Base-by-base conservation (phyloP, 2,888 invertebrate genomes). In the Leucoma salicis region DNA sequence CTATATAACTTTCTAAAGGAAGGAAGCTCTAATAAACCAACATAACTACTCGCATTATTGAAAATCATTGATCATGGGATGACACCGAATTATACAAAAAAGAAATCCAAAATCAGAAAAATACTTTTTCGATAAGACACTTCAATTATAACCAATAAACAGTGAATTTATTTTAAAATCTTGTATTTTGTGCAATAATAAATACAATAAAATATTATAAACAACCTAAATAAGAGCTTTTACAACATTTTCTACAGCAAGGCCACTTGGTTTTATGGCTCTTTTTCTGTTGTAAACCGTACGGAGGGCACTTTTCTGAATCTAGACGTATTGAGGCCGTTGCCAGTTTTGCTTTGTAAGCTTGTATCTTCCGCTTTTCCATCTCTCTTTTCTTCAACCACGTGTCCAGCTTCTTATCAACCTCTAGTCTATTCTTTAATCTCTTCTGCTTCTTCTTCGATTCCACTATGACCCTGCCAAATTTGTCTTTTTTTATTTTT, bases 241-340 rank as follows among this genome's bases (percentile, higher is more conserved):
- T 82, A 33, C 82, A 82, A 38, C 82, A 82, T 32, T 82, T 82
- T 16, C 82, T 68, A 35, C 82, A 82, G 31, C 82, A 82, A 0
- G 82, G 82, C 33, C 64, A 68, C 7, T 53, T 61, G 0, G 33
- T 0, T 0, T 14, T 6, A 8, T 37, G 12, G 28, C 35, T 46
- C 13, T 39, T 38, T 10, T 40, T 49, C 7, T 14, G 36, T n/a
- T n/a, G n/a, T 0, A 35, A 8, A 0, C 65, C 60, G 10, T 6
- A 39, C 11, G 53, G 40, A 0, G 63, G 63, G 36, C 71, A 71
- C 0, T 40, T 49, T 42, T 71, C 70, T 0, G 2, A 0, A 3
- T 8, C 2, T 12, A 34, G 2, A n/a, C 11, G 7, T 8, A 4
- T 10, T n/a, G 27, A 5, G 1, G n/a, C 3, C 8, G 21, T 21